A percentile compares a stretch with the other conserved stretches of the same genome.
Conservation (phyloP, 2,797 vertebrate species). For the Pachyuromys duprasi region DNA sequence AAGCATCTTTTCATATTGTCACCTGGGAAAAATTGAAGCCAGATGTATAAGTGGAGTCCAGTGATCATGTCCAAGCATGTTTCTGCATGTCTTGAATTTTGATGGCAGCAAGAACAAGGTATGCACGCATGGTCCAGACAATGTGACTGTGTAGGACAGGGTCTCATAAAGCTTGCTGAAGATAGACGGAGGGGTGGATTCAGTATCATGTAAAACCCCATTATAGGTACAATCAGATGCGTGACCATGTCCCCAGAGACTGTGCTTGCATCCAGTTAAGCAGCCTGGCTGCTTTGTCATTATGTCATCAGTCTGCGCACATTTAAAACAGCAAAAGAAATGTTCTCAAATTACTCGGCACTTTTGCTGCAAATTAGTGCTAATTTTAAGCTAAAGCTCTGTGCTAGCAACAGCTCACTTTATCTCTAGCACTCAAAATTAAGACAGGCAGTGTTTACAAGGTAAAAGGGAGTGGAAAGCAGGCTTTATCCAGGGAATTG, state of each 20-base stretch:
- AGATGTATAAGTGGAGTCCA: not conserved
- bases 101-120: not conserved
- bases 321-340: conserved; percentile 48
- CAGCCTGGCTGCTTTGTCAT: conserved; percentile 39
- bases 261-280: conserved; percentile 41
- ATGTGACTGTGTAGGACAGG: not conserved
- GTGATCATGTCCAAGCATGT: not conserved
- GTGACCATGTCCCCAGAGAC: not conserved
- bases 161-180: not conserved
- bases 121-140: not conserved
- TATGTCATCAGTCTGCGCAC: conserved; percentile 48
- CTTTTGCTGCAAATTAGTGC: conserved; percentile 65
- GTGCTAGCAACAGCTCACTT: conserved; percentile 14
- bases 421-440: conserved; percentile 42
- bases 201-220: not conserved
- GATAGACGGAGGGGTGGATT: not conserved
- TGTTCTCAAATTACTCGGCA: conserved; percentile 21
- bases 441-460: conserved; percentile 66
- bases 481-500: conserved; percentile 10
- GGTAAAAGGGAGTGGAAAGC: conserved; percentile 32
- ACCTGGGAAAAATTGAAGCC: not conserved
- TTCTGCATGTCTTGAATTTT: not conserved
- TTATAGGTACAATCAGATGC: not conserved
- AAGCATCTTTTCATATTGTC: not conserved
- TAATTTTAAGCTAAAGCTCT: conserved; percentile 66